Conservation (phyloP, 2,113 vertebrate species). For the Climacteris rufus region DNA sequence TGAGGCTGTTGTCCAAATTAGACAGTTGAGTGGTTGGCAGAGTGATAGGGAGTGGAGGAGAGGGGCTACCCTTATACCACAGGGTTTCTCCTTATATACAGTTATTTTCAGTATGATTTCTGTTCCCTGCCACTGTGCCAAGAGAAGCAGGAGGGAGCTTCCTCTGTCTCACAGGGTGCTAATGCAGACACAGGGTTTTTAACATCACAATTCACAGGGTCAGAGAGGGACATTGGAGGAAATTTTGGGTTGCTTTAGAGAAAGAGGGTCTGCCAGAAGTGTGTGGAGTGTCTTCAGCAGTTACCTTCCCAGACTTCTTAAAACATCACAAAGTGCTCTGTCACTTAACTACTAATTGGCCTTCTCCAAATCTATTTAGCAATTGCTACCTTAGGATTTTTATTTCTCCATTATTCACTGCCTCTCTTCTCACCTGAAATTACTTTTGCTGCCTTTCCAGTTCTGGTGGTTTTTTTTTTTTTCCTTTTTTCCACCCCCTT, state of each 20-base stretch:
- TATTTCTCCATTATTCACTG: not conserved
- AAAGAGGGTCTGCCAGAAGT: not conserved
- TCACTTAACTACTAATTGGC: not conserved
- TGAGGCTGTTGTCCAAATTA: not conserved
- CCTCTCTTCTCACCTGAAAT: not conserved
- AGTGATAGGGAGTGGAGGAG: not conserved
- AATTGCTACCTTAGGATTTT: not conserved
- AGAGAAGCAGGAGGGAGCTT: not conserved
- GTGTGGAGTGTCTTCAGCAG: not conserved
- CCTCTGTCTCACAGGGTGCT: not conserved
- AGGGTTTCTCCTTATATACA: not conserved
- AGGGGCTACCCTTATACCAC: not conserved
- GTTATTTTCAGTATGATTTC: not conserved
- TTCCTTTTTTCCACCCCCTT: not conserved
- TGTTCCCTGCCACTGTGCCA: not conserved
- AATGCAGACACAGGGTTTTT: not conserved
- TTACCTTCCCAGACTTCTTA: not conserved
- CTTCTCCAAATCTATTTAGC: not conserved
- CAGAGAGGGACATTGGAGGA: not conserved
- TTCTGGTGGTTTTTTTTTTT: not conserved
- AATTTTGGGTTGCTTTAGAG: not conserved
- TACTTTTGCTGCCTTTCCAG: not conserved
- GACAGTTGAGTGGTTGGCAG: not conserved
- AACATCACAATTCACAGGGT: not conserved
- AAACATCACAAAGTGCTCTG: not conserved